Conservation (phyloP, 2,888 invertebrate species). For the Meta bourneti region DNA sequence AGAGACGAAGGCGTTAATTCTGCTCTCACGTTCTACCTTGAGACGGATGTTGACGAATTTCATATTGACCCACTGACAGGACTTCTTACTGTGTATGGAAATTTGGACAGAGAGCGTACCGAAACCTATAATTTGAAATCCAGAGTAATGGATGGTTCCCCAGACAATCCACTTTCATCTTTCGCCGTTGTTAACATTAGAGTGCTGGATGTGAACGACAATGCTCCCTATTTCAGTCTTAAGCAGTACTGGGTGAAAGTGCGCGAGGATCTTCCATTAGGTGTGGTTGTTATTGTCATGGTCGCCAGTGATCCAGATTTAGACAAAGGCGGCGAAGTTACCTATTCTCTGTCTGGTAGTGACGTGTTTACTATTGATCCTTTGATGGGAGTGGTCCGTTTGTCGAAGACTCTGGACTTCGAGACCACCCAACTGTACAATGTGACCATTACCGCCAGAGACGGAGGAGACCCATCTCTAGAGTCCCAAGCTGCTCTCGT, state of each 20-base stretch:
- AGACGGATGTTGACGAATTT: conserved; percentile 89
- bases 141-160: conserved; percentile 86
- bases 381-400: conserved; percentile 91
- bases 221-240: conserved; percentile 90
- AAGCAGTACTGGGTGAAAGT: conserved; percentile 85
- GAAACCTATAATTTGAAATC: conserved; percentile 89
- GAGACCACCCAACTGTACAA: conserved; percentile 94
- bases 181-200: conserved; percentile 90
- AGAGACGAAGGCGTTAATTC: conserved; percentile 91
- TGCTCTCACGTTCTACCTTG: conserved; percentile 87
- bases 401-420: conserved; percentile 90
- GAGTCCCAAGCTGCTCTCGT: conserved; percentile 88
- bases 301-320: conserved; percentile 92
- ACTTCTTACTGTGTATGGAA: conserved; percentile 87
- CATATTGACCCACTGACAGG: conserved; percentile 89
- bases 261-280: conserved; percentile 93
- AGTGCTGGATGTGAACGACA: conserved; percentile 95
- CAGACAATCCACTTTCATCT: conserved; percentile 86
- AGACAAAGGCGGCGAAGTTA: conserved; percentile 89
- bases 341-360: conserved; percentile 86
- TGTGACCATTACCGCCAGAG: conserved; percentile 90
- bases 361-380: conserved; percentile 90
- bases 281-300: conserved; percentile 91
- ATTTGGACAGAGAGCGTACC: conserved; percentile 91
- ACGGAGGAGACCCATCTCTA: conserved; percentile 88